Evolutionary conservation across 2,888 invertebrate species (phyloP), one percentile per base, ranked within the genome.

Genomic region (Dryobotodes eremita): DNA sequence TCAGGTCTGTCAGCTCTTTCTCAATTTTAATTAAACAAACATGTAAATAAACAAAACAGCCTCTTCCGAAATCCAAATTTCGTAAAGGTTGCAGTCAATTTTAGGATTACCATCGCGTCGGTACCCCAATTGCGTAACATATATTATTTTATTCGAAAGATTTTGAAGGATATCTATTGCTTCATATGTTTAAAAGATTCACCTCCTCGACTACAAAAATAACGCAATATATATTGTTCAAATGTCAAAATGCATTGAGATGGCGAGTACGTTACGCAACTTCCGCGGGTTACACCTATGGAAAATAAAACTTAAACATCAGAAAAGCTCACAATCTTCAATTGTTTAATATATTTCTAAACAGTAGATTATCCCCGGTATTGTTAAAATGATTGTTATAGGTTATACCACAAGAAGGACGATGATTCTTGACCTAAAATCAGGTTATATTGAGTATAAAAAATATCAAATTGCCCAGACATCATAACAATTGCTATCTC

Each of bases 21-120:
- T 87, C 77, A 79, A 64, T 74, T 75, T 76, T 31, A 73, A 26
- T 65, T 48, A 57, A 62, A 71, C 62, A 64, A 57, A 74, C 10
- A 75, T 4, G 31, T 55, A 31, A 20, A 70, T 48, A 57, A 62
- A 71, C 62, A 64, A 57, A 74, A 36, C 23, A n/a, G 10, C 23
- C 1, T 66, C 20, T 53, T 36, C 36, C 5, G 7, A 70, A 36
- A n/a, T 26, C 7, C 4, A 5, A 2, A 36, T 23, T 53, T 36
- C 1, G 4, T 23, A 53, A 69, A 31, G 8, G 0, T 50, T 68
- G 26, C 26, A 36, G 20, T 20, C 0, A 20, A 36, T 20, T 20
- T 62, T 62, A 62, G 0, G 4, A 61, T 31, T 61, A 20, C 8
- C 10, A 31, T n/a, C n/a, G n/a, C n/a, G n/a, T 31, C 8, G 8